Base-by-base conservation (phyloP, 2,888 invertebrate species). In the Andrena fulva region DNA sequence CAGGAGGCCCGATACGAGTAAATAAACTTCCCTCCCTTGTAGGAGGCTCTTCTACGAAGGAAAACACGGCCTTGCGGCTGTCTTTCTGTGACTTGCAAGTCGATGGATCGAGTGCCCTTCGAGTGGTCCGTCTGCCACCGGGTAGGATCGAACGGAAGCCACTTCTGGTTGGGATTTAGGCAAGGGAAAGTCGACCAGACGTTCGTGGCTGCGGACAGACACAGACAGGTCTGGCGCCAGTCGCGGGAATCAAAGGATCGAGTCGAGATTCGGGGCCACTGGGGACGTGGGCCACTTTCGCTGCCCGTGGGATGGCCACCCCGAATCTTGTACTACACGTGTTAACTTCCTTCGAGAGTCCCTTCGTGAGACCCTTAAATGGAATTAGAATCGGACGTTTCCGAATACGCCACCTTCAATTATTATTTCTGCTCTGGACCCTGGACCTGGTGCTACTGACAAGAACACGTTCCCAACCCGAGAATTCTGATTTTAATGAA, bases 61-160 rank as follows among this genome's bases (percentile, higher is more conserved):
- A 82, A 86, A 87, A 87, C 87, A 87, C 76, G 74, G 35, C 77
- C 79, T 69, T 77, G 73, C 60, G 85, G 52, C 75, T 70, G 66
- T 67, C 72, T 76, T 60, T 29, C 63, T 73, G 75, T 75, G 85
- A 81, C 80, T 80, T 80, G 87, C 73, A 85, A 77, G 73, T 87
- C 87, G 86, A 86, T 88, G 80, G 81, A 88, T 87, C 88, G 86
- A 86, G 88, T 81, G 77, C 72, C 73, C 69, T 79, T 81, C 71
- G 78, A 87, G 87, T 84, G 84, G 52, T 71, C 63, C 63, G 68
- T 68, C 73, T 62, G 66, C 48, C 71, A 59, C 59, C 72, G 60
- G 48, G 33, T 54, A 84, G 60, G 74, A 83, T 73, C 77, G 71
- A 76, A 78, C 85, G 76, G 84, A 73, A 82, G 84, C 74, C 50